These are phyloP conservation scores for Brenthis ino DNA, from an alignment of 2,888 invertebrate species.

Conservation along the genomic window DNA sequence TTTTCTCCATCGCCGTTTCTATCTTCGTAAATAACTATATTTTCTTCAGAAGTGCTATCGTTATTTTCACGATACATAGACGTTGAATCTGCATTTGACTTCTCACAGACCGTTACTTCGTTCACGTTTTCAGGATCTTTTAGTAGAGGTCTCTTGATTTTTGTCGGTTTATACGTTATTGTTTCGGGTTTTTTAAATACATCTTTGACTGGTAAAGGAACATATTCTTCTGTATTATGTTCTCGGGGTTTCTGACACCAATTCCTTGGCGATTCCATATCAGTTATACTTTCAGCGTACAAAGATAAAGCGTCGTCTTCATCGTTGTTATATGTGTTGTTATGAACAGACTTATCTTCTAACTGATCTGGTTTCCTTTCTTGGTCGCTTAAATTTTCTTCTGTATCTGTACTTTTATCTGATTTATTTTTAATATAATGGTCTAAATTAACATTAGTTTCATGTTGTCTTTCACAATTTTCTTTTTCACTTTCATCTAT, in stretches of 20 bases:
- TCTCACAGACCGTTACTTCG: slow-evolving; percentile 51
- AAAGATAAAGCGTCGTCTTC: slow-evolving; percentile 69
- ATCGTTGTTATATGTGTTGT: slow-evolving; percentile 46
- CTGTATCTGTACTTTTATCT: not conserved
- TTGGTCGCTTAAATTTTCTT: not conserved
- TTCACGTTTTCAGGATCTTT: slow-evolving; percentile 25
- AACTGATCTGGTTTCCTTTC: not conserved
- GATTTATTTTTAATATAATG: not conserved
- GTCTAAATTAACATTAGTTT: not conserved
- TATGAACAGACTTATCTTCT: not conserved
- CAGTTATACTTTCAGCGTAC: slow-evolving; percentile 69
- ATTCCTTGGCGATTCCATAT: slow-evolving; percentile 54
- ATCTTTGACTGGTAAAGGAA: slow-evolving; percentile 48
- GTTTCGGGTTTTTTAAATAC: slow-evolving; percentile 33
- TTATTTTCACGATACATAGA: slow-evolving; percentile 50
- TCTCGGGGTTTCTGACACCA: slow-evolving; percentile 30
- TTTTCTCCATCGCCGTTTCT: slow-evolving; percentile 11
- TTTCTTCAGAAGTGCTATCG: slow-evolving; percentile 8
- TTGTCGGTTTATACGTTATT: slow-evolving; percentile 53
- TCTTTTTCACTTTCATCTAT: slow-evolving; percentile 3
- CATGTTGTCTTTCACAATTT: not conserved
- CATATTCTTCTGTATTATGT: slow-evolving; percentile 51
- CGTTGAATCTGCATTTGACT: slow-evolving; percentile 65
- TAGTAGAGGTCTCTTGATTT: slow-evolving; percentile 40
- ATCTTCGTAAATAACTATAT: slow-evolving; percentile 26